These are phyloP conservation scores for Serinus canaria DNA, from an alignment of 2,113 vertebrate species.

Conservation along the genomic window DNA sequence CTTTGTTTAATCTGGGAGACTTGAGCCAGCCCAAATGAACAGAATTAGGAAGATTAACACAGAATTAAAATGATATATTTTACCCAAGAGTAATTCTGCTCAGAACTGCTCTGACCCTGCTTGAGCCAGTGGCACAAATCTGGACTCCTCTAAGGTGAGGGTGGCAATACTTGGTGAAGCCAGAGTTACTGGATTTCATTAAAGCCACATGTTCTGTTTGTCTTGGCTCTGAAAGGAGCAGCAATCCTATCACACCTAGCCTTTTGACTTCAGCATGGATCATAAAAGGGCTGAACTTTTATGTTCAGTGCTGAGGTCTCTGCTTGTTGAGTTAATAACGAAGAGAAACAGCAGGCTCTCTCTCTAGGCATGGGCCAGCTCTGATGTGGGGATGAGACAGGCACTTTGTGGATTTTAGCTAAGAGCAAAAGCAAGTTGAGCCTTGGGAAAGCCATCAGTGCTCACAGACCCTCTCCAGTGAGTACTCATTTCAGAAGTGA, in stretches of 20 bases:
- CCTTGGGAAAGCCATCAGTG: neutral
- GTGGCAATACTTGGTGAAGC: neutral
- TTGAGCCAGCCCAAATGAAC: neutral
- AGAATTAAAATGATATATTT: neutral
- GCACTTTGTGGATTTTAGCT: neutral
- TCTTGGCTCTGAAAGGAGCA: neutral
- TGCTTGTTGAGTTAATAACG: neutral
- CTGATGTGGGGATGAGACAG: neutral
- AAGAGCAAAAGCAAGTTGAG: neutral
- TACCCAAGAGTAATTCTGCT: neutral
- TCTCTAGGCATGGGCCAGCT: neutral
- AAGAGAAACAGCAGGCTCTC: neutral
- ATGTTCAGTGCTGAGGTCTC: neutral
- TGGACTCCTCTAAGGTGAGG: neutral
- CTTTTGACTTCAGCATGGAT: neutral
- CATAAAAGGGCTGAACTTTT: neutral
- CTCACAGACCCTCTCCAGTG: neutral
- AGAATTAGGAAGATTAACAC: neutral
- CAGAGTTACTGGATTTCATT: neutral
- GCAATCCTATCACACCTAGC: neutral
- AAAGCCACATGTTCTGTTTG: neutral
- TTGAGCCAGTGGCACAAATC: neutral
- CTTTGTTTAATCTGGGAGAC: neutral
- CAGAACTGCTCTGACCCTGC: neutral
- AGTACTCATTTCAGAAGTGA: neutral